Evolutionary conservation across 1,140 invertebrate genomes (phyloP), one percentile per base, ranked within the genome.

Genomic region (Caerostris darwini): DNA sequence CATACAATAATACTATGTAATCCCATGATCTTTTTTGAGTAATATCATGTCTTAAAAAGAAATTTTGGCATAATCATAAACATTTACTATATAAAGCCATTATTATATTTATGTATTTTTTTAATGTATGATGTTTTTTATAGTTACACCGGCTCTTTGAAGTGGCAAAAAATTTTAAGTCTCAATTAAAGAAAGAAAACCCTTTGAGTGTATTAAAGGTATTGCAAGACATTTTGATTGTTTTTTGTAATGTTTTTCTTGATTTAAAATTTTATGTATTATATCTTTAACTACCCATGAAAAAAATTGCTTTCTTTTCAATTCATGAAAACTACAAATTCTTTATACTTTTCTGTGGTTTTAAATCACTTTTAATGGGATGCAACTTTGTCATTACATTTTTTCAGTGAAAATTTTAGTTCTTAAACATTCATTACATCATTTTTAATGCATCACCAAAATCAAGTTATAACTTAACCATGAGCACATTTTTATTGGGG

Each of bases 81-180:
- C 34, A 34, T 34, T 34, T 34, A 34, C 34, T 34, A 34, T 34
- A 34, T 34, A 34, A 34, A 34, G 34, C 34, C 34, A 34, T 34
- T 34, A 34, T 34, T 34, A 34, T 34, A 34, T 34, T 34, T 34
- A 3, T 64, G 61, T 10, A 64, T 17, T 64, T 8, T 77, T 34
- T 8, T 53, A 53, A 50, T 85, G 56, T 3, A 10, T 34, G 4
- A 50, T 14, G 53, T 85, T 85, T 56, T 91, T 95, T 95, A 6
- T 97, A 98, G 95, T 96, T 99, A 0, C 99, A 99, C 96, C 98
- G 98, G 82, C 97, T 99, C 94, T 99, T 99, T 96, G 98, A 99
- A 96, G 96, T 99, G 67, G 99, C 99, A 0, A 98, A 99, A 96
- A 97, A 97, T 92, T 98, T 99, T 95, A 97, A 98, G 95, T 97